Evolutionary conservation across 1,140 invertebrate genomes (phyloP), one percentile per base, ranked within the genome.

Genomic region (Zaprionus nigranus): DNA sequence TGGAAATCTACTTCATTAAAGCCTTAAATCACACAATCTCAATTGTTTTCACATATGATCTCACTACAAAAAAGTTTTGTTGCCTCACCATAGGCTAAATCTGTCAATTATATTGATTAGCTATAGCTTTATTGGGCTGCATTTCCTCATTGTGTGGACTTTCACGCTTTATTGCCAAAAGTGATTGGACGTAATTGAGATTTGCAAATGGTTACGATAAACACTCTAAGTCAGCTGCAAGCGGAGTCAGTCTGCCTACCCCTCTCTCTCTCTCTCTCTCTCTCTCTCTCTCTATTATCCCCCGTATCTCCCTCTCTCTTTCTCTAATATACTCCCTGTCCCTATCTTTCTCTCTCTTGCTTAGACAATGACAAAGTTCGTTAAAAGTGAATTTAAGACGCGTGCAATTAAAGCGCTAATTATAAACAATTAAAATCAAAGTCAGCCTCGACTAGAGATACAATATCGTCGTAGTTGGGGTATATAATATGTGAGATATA

Each of bases 341-440:
- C n/a, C 7, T 28, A 5, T 28, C 46, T 22, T 20, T 22, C 9
- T 22, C 46, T 12, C 3, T 51, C 9, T 22, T 11, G 20, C 13
- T 30, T 30, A 7, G 6, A 30, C 53, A 79, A 53, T 73, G 80
- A 70, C 75, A 77, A 82, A 87, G 84, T 84, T 84, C 74, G 73
- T 83, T 82, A 79, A 85, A 85, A 82, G 56, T 76, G 71, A 65
- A 86, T 82, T 90, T 76, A 76, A 76, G 81, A 79, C 70, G 75
- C 70, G 30, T 59, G 81, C 81, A 84, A 88, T 88, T 90, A 88
- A 87, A 56, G n/a, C 75, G 65, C 77, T 88, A 88, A 88, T 88
- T 88, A 80, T 71, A 58, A 24, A 74, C 84, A 88, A 81, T 88
- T 88, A 88, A 84, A 84, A 79, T 79, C 81, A 90, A 88, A 88